Percentiles rank a stretch among this genome's conserved stretches.
Conservation (phyloP, 2,113 vertebrate species). For the Entomyzon cyanotis region DNA sequence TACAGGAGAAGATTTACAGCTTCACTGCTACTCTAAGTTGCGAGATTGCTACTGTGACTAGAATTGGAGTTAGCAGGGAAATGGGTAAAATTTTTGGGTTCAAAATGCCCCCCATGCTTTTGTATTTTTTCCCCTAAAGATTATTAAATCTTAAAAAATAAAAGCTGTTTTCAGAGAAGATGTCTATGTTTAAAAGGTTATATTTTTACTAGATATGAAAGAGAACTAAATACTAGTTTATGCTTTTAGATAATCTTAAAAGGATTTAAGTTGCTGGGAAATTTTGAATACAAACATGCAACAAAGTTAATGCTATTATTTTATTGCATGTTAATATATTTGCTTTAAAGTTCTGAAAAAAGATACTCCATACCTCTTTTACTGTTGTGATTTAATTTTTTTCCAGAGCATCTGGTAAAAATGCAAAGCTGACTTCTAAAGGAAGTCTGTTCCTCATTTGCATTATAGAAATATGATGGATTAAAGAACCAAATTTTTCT, state of each 20-base stretch:
- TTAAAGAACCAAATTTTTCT: constrained; percentile 48
- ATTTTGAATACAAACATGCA: neutral
- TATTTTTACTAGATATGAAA: neutral
- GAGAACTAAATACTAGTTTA: neutral
- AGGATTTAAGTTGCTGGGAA: neutral
- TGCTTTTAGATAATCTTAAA: neutral
- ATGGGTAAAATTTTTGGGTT: neutral
- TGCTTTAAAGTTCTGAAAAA: neutral
- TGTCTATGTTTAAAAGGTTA: neutral
- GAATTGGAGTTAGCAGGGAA: neutral
- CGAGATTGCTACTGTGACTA: neutral
- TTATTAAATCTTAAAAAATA: neutral
- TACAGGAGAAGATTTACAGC: neutral
- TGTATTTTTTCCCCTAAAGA: neutral
- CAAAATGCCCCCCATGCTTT: neutral
- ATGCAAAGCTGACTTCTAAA: constrained; percentile 18
- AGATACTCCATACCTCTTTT: neutral
- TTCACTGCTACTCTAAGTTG: neutral
- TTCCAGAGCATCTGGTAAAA: constrained; percentile 14
- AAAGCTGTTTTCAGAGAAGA: neutral
- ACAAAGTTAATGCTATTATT: neutral
- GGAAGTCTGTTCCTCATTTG: constrained; percentile 36
- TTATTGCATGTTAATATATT: neutral
- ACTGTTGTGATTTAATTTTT: neutral
- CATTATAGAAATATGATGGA: constrained; percentile 37